Evolutionary conservation across 2,113 vertebrate genomes (phyloP), one percentile per base, ranked within the genome.

Genomic region (Odocoileus virginianus): DNA sequence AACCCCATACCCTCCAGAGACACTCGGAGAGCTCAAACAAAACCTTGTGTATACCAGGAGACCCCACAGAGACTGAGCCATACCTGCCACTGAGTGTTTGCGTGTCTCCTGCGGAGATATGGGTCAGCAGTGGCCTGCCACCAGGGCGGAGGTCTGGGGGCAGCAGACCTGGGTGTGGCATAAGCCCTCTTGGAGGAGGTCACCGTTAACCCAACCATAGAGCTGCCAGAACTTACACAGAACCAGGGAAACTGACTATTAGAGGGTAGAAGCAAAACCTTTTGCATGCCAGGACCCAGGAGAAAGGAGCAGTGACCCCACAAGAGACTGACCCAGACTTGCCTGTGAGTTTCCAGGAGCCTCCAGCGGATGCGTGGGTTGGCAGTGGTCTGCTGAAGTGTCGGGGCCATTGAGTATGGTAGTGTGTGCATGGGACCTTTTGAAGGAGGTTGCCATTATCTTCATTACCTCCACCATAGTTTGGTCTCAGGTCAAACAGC

Each of bases 301-400:
- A 71, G 2, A 71, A 71, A 36, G n/a, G 17, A 36, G n/a, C 8
- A 71, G 64, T 67, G 64, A 67, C 64, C 64, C n/a, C 17, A 21
- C 33, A 67, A 36, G 17, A 67, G n/a, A 71, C 64, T 71, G n/a
- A 36, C 64, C 17, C n/a, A 71, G 64, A 71, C 64, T 36, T 67
- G 64, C 8, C 33, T 36, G 17, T 21, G 33, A 36, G 17, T 67
- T 17, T 67, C 8, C 33, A 67, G 33, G 64, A 36, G 2, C 11
- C 64, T 67, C 64, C n/a, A 36, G 64, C 0, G 0, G 17, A 67
- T 36, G 64, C 8, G 0, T 67, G 33, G 33, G 64, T 67, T 0
- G 4, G 64, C 64, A 17, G 64, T 36, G 64, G 64, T n/a, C 64
- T 36, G 64, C 64, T 36, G 17, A 4, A 36, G 33, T 9, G 33